Evolutionary conservation across 2,113 vertebrate genomes (phyloP), one percentile per base, ranked within the genome.

Genomic region (Oriolus oriolus): DNA sequence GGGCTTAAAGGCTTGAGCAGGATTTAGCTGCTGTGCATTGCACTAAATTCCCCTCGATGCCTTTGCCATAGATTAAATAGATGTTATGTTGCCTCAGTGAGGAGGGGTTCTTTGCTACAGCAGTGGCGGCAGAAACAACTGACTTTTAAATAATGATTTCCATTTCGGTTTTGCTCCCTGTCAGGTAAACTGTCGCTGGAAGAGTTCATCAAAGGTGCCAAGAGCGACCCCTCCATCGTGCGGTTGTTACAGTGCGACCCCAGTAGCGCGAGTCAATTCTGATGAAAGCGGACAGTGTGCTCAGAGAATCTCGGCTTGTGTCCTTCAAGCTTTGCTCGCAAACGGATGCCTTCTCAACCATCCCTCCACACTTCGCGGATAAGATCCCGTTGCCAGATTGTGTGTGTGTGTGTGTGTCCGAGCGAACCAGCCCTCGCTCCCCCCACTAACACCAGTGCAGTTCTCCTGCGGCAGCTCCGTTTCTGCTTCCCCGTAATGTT

Each of bases 151-250:
- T 35, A 63, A 53, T 5, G 0, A 50, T 54, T 66, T 74, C 37
- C n/a, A 7, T 74, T 49, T 50, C 74, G 54, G 4, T 42, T 90
- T 82, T 79, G 26, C 41, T 90, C 76, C 44, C 70, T 80, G 26
- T 7, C 92, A 98, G 98, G 98, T 93, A 98, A 98, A 61, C 96
- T 98, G 75, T 98, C 98, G 0, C 97, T 98, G 86, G 98, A 98
- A 94, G 98, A 98, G 90, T 98, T 98, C 94, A 98, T 98, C 94
- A 98, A 98, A 98, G 98, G 98, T 98, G 98, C 98, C 98, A 98
- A 98, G 98, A 98, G 98, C 1, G 98, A 98, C 66, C 98, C 98
- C 35, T 98, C 98, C 94, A 98, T 98, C 12, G 98, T 98, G 82
- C 98, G 98, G 66, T 96, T 98, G 98, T 95, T 98, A 96, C 98